These are phyloP conservation scores for Corydoras sp. DNA, from an alignment of 2,113 vertebrate species.

Conservation along the genomic window DNA sequence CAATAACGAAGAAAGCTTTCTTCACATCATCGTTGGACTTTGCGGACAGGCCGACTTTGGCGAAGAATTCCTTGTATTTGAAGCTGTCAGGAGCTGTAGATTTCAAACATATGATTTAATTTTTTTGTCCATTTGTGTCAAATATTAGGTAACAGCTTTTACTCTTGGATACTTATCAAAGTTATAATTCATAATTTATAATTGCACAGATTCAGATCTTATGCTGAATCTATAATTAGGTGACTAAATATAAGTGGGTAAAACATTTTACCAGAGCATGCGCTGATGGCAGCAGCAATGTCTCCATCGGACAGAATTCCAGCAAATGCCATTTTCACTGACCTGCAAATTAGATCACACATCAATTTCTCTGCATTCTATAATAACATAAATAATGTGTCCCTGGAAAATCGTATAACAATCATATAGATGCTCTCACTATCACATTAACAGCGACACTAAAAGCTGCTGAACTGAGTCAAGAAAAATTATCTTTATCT, in stretches of 20 bases:
- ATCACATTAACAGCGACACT: background rate
- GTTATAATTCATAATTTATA: too few relatives aligned
- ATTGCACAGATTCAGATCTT: too few relatives aligned
- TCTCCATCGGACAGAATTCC: conserved; percentile 62
- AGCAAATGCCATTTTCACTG: conserved; percentile 53
- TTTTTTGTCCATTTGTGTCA: too few relatives aligned
- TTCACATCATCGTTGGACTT: conserved; percentile 60
- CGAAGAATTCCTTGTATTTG: conserved; percentile 66
- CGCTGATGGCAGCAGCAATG: conserved; percentile 57
- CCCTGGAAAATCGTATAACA: too few relatives aligned
- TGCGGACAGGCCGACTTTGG: conserved; percentile 55
- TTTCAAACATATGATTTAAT: background rate
- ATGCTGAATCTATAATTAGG: too few relatives aligned
- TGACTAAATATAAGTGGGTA: too few relatives aligned
- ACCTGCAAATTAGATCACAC: conserved; percentile 21
- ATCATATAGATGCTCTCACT: background rate
- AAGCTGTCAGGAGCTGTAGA: conserved; percentile 64
- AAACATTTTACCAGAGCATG: conserved; percentile 52
- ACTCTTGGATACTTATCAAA: too few relatives aligned
- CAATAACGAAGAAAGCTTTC: conserved; percentile 65
- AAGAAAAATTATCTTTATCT: background rate
- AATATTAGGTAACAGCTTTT: too few relatives aligned
- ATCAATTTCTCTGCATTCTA: background rate
- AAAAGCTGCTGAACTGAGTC: background rate
- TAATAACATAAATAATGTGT: background rate